phyloP scores from a whole-genome alignment of 2,113 vertebrate genomes.

The Chascanopsetta lugubris region DNA sequence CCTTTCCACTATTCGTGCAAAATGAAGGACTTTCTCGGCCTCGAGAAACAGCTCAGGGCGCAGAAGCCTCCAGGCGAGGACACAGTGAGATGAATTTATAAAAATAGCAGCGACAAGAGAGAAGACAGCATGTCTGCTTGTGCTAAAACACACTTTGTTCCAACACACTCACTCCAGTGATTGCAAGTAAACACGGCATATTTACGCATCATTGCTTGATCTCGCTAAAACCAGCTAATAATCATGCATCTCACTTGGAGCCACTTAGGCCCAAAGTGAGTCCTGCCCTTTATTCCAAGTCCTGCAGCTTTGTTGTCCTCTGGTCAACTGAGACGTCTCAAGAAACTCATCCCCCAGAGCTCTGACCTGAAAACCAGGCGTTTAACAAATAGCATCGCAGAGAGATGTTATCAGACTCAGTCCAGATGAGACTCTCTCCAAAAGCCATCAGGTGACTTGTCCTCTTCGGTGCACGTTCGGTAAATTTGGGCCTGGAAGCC shows the following conservation, averaged over 20 bases:
- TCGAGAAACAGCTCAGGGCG: not conserved
- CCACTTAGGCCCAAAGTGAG: not conserved
- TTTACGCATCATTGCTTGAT: no score
- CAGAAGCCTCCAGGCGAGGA: not conserved
- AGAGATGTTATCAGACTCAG: constrained; percentile 6
- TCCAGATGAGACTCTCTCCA: not conserved
- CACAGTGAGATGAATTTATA: no score
- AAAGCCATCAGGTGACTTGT: not conserved
- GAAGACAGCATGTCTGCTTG: not conserved
- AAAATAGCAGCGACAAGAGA: no score
- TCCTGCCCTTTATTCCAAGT: constrained; percentile 13
- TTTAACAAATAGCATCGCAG: constrained; percentile 6
- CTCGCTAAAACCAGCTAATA: not conserved
- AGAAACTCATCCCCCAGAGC: not conserved
- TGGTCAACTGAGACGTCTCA: constrained; percentile 22
- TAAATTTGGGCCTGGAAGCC: no score
- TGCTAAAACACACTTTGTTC: not conserved
- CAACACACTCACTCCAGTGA: no score
- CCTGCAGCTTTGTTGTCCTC: constrained; percentile 31
- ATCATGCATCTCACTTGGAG: not conserved
- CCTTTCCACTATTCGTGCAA: no score
- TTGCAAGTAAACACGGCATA: no score
- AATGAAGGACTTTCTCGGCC: no score
- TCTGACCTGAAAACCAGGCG: constrained; percentile 31
- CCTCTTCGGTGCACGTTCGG: constrained; percentile 4